Evolutionary conservation across 1,140 invertebrate genomes (phyloP), one percentile per base, ranked within the genome.

Genomic region (Calephelis virginiensis): DNA sequence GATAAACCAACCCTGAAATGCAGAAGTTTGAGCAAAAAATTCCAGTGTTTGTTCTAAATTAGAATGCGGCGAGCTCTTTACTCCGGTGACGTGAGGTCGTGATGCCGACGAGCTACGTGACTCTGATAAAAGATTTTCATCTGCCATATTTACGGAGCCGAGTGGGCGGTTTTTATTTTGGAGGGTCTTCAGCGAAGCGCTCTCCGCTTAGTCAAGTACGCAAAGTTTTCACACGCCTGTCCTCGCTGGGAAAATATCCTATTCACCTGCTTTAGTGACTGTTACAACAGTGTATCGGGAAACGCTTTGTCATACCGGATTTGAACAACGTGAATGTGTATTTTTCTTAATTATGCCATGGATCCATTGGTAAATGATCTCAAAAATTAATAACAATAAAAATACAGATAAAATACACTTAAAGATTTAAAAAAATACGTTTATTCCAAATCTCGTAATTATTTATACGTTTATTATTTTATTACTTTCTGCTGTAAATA

Each of bases 111-210:
- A 74, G 79, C 82, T 89, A 90, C 88, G 88, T 90, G 88, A 90
- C 88, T 85, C 82, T 81, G 88, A 90, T 90, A 90, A 90, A 88
- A 90, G 88, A 90, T 90, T 87, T 88, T 85, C 86, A 90, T 90
- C 88, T 89, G 86, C 86, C 85, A 88, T 90, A 89, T 90, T 90
- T 90, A 90, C 86, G 81, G 81, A 78, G 88, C 78, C 76, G 86
- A 90, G 88, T 89, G 88, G 86, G 88, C 82, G 86, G 85, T 87
- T 89, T 90, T 90, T 85, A 87, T 80, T 86, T 87, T 89, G 80
- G 78, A 90, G 88, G 84, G 81, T 82, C 85, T 86, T 78, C 68
- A 77, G 71, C 73, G 75, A 69, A 82, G 79, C 75, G 68, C 74
- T 76, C 87, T 85, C 71, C 71, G 63, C 69, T 68, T 48, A 59